A percentile compares a stretch with the other conserved stretches of the same genome.
These are phyloP conservation scores for Perca schrenkii DNA, from an alignment of 2,113 vertebrate genomes.

Conservation along the genomic window DNA sequence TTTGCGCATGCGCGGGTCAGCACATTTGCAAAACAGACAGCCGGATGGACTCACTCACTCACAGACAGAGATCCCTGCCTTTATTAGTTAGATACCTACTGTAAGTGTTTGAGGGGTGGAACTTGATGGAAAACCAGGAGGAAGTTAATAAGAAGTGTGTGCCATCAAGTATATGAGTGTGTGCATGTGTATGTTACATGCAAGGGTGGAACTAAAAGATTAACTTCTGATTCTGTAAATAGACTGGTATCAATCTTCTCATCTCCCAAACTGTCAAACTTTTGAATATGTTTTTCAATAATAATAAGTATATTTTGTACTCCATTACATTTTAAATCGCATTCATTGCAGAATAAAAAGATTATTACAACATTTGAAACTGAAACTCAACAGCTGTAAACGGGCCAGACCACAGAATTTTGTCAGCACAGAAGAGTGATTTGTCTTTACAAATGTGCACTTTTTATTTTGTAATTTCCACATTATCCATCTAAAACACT, in stretches of 20 bases:
- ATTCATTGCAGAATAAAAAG: conserved; percentile 2
- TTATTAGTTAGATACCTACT: background rate
- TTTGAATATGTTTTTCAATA: background rate
- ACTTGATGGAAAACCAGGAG: background rate
- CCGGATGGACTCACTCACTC: too few species aligned
- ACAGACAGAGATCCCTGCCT: too few species aligned
- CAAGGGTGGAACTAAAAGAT: background rate
- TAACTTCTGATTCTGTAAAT: background rate
- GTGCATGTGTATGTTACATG: background rate
- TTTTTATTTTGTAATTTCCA: conserved; percentile 12
- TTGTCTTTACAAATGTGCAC: conserved; percentile 1
- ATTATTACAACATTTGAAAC: conserved; percentile 5
- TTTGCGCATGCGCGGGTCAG: too few species aligned
- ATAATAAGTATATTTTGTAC: background rate
- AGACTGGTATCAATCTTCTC: background rate
- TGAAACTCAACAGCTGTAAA: background rate
- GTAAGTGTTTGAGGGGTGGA: conserved; percentile 4
- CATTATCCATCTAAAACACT: conserved; percentile 6
- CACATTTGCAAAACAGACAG: too few species aligned
- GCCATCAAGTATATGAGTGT: background rate
- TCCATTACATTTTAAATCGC: background rate
- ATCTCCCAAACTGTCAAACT: background rate
- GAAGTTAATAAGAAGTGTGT: background rate
- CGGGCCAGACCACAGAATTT: background rate
- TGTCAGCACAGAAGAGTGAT: background rate